Evolutionary conservation across 2,888 invertebrate species (phyloP), one percentile per base, ranked within the genome.

Genomic region (Campoplex nolae): DNA sequence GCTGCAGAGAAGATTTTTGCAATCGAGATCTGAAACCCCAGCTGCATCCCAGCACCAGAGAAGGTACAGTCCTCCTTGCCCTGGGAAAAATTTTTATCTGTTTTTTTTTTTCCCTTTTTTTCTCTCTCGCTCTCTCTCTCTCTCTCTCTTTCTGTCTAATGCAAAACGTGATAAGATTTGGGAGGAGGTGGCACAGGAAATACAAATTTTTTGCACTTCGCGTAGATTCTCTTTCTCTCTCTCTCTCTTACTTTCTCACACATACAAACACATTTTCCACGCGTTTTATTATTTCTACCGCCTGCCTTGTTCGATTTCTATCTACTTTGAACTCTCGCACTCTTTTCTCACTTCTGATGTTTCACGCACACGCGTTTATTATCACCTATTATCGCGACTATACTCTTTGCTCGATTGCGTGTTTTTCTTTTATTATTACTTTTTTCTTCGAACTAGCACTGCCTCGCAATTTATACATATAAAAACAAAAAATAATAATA

Each of bases 1-100:
- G 97, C 96, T 98, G 98, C 96, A 96, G 96, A 95, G 95, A 96
- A 95, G 95, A 96, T 95, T 96, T 96, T 96, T 97, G 97, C 96
- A 97, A 97, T 95, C 95, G 95, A 93, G 95, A 96, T 93, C 96
- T 97, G 95, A 96, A 95, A 94, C 96, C 97, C 94, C 95, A 95
- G 94, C 96, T 97, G 94, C 96, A 96, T 94, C 95, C 95, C 95
- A 92, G 92, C 92, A 96, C 95, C 95, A 95, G 95, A 94, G 95
- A 96, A 97, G 97, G 97, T 97, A 97, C 90, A 92, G 93, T 93
- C 88, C 82, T 87, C 86, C 89, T 85, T 86, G 88, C 89, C 91
- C 91, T 90, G 89, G 89, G 90, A 91, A 90, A 32, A 73, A 78
- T 80, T 70, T 16, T 74, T 42, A 11, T 58, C 4, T 51, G n/a